Evolutionary conservation across 1,140 invertebrate species (phyloP).

Genomic region (Drosophila kepulauana): DNA sequence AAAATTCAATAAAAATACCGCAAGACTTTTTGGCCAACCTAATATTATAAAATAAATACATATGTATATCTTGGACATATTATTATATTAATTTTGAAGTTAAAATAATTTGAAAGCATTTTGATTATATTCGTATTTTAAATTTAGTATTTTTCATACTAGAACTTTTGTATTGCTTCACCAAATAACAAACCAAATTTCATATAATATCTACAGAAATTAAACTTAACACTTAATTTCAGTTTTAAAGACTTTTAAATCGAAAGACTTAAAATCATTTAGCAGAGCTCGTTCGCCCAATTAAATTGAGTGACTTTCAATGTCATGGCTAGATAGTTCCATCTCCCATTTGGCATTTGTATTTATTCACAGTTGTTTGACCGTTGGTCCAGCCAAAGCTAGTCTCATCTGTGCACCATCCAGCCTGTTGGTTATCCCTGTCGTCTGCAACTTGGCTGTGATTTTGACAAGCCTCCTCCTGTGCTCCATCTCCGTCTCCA

Average conservation of each 20-base stretch:
- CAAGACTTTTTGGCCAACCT: too few species aligned
- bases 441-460: constrained; percentile 73
- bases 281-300: constrained; percentile 36
- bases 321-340: constrained; percentile 27
- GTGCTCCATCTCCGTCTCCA: not conserved
- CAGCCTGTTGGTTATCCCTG: constrained; percentile 59
- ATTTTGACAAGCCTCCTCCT: constrained; percentile 67
- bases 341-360: constrained; percentile 11
- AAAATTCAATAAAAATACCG: too few species aligned
- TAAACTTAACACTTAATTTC: not conserved
- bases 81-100: too few species aligned
- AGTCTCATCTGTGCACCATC: constrained; percentile 35
- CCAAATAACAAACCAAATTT: too few species aligned
- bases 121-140: too few species aligned
- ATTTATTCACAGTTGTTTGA: constrained; percentile 34
- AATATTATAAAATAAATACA: too few species aligned
- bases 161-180: too few species aligned
- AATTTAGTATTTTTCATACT: too few species aligned
- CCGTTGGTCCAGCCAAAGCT: constrained; percentile 23
- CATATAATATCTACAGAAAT: too few species aligned
- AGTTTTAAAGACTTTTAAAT: constrained; percentile 1
- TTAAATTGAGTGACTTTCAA: constrained; percentile 63
- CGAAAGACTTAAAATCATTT: not conserved
- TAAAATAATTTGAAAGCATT: too few species aligned
- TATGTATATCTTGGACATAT: too few species aligned